Percentiles rank a stretch among this genome's conserved stretches.
phyloP scores from a whole-genome alignment of 2,113 vertebrate species.

The Eurypyga helias region DNA sequence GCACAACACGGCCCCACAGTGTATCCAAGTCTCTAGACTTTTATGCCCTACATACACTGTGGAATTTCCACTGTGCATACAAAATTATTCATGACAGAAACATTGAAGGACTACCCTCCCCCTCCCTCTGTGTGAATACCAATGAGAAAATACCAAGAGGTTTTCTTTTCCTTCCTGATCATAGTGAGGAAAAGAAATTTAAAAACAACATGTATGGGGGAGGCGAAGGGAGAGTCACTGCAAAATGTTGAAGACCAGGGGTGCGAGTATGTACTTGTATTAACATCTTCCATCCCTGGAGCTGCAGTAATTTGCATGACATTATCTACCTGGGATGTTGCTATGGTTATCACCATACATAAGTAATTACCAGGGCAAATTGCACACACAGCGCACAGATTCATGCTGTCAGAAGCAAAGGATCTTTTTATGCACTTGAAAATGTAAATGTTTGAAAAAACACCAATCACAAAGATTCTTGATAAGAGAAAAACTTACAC shows the following conservation, averaged over 20 bases:
- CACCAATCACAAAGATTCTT: background rate
- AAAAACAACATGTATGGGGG: background rate
- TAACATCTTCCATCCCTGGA: slow-evolving; percentile 38
- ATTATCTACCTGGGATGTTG: slow-evolving; percentile 64
- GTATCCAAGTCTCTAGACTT: slow-evolving; percentile 24
- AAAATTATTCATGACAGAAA: slow-evolving; percentile 57
- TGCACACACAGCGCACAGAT: slow-evolving; percentile 40
- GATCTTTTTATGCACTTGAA: slow-evolving; percentile 34
- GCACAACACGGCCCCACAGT: background rate
- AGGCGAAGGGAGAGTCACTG: background rate
- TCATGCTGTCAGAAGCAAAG: slow-evolving; percentile 55
- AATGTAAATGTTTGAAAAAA: background rate
- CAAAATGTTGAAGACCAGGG: background rate
- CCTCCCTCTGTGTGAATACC: background rate
- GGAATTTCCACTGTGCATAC: slow-evolving; percentile 49
- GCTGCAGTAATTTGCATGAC: slow-evolving; percentile 43
- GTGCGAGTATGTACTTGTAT: slow-evolving; percentile 9
- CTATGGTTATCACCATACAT: slow-evolving; percentile 73
- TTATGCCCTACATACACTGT: slow-evolving; percentile 48
- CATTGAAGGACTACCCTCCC: background rate
- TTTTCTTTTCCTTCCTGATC: background rate
- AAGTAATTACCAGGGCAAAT: slow-evolving; percentile 71
- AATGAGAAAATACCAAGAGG: background rate
- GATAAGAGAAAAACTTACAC: background rate
- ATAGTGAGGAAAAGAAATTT: background rate